phyloP scores from a whole-genome alignment of 2,797 vertebrate species.

The Gastrophryne carolinensis region DNA sequence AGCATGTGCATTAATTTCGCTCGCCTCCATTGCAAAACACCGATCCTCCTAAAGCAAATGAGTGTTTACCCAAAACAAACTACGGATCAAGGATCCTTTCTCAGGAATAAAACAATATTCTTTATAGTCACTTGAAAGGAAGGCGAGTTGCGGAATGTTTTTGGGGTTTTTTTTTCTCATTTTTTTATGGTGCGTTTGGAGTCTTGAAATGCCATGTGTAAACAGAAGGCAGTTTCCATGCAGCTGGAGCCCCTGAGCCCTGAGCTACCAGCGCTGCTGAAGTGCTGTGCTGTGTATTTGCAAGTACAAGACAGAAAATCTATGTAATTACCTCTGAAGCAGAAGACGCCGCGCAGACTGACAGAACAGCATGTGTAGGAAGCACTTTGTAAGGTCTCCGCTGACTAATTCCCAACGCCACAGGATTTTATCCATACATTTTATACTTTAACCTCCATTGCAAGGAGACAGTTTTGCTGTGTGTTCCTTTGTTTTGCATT shows the following conservation, averaged over 20 bases:
- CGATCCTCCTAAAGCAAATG: not conserved
- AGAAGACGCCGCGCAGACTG: constrained; percentile 87
- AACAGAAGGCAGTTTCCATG: constrained; percentile 68
- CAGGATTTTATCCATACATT: constrained; percentile 52
- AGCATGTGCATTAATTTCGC: not conserved
- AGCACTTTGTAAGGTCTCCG: constrained; percentile 82
- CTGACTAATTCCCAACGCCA: constrained; percentile 74
- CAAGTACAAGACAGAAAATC: constrained; percentile 99
- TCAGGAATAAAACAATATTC: not conserved
- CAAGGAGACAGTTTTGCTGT: not conserved
- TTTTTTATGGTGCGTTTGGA: constrained; percentile 52
- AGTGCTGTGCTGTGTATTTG: constrained; percentile 95
- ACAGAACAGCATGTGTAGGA: constrained; percentile 88
- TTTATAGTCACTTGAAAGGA: not conserved
- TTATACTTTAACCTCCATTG: constrained; percentile 30
- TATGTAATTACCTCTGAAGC: constrained; percentile 99
- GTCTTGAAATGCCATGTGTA: constrained; percentile 68
- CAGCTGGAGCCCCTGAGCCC: constrained; percentile 80
- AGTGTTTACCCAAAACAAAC: constrained; percentile 7
- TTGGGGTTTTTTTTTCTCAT: constrained; percentile 47
- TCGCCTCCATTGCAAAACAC: not conserved
- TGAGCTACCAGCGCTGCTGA: constrained; percentile 80
- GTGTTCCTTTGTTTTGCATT: not conserved
- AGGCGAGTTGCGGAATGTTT: constrained; percentile 43
- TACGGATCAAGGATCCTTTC: constrained; percentile 5